Evolutionary conservation across 2,113 vertebrate species (phyloP).

Genomic region (rabbit (Oryctolagus cuniculus)): mOryCun1.1 NC_091440.1:44273501-44274000

Average conservation of each 20-base stretch:
- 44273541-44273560: too few species aligned
- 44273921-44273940: background rate
- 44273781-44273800: background rate
- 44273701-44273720: too few species aligned
- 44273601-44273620: background rate
- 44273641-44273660: background rate
- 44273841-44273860: background rate
- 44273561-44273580: background rate
- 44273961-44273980: background rate
- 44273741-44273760: too few species aligned
- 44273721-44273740: too few species aligned
- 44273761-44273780: background rate
- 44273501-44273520: too few species aligned
- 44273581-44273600: background rate
- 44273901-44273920: background rate
- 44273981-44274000: background rate
- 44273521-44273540: too few species aligned
- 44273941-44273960: background rate
- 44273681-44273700: too few species aligned
- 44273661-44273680: too few species aligned
- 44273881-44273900: background rate
- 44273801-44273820: background rate
- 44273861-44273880: background rate
- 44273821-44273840: background rate
- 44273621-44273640: background rate